A percentile compares a stretch with the other conserved stretches of the same genome.
Evolutionary conservation across 2,888 invertebrate genomes (phyloP).

Genomic region (Zaprionus lineosus): DNA sequence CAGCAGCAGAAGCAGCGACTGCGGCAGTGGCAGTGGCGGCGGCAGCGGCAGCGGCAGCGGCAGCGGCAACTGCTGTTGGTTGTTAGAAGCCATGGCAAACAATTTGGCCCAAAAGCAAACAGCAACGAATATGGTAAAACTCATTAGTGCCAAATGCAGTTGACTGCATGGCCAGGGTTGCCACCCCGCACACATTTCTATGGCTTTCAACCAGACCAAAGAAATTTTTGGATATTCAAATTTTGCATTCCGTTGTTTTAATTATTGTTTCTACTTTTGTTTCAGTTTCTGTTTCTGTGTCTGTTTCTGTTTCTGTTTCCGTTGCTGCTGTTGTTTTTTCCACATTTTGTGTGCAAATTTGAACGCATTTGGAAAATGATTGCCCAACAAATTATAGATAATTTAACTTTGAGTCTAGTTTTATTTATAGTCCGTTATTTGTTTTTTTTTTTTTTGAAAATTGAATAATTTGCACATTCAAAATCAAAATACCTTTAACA

Average conservation of each 20-base stretch:
- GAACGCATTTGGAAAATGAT: conserved; percentile 10
- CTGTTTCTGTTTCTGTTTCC: neutral
- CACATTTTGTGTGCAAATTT: no score
- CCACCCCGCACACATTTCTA: conserved; percentile 7
- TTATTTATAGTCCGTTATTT: no score
- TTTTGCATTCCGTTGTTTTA: neutral
- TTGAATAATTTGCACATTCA: no score
- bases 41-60: neutral
- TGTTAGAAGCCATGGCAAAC: conserved; percentile 34
- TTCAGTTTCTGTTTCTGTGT: neutral
- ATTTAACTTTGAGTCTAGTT: conserved; percentile 28
- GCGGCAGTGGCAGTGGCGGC: no score
- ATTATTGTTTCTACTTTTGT: conserved; percentile 6
- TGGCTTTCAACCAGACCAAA: conserved; percentile 1
- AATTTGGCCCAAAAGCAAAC: conserved; percentile 54
- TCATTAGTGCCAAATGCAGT: conserved; percentile 72
- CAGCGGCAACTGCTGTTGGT: conserved; percentile 18
- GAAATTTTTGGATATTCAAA: conserved; percentile 21
- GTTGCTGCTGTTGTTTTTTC: neutral
- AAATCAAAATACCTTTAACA: no score
- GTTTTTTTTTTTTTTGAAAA: no score
- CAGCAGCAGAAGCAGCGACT: no score
- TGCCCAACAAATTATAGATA: conserved; percentile 42
- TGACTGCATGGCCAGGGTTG: conserved; percentile 19
- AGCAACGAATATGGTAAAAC: conserved; percentile 71